Percentiles rank a stretch among this genome's conserved stretches.
phyloP scores from a whole-genome alignment of 2,888 invertebrate species.

The Idaea dimidiata region DNA sequence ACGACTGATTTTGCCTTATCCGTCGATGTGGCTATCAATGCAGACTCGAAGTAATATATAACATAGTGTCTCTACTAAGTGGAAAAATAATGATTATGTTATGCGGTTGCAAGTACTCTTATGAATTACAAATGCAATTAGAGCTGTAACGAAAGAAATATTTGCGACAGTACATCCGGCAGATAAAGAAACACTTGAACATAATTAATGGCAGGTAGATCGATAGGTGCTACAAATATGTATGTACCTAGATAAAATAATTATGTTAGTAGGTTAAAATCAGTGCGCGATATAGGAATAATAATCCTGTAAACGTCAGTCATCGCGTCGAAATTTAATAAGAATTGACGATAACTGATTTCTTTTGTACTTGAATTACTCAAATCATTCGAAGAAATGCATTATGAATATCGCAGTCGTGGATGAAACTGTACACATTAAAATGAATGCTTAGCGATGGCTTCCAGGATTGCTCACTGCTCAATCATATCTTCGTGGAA shows the following conservation, averaged over 20 bases:
- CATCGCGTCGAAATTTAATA: slow-evolving; percentile 19
- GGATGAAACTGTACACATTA: slow-evolving; percentile 56
- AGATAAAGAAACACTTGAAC: slow-evolving; percentile 1
- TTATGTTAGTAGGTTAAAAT: background rate
- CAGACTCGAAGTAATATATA: background rate
- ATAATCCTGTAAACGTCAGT: slow-evolving; percentile 9
- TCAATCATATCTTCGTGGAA: slow-evolving; percentile 18
- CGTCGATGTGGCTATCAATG: slow-evolving; percentile 22
- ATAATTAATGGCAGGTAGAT: background rate
- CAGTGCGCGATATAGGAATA: background rate
- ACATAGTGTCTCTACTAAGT: background rate
- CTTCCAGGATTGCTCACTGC: slow-evolving; percentile 58
- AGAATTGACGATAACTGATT: slow-evolving; percentile 34
- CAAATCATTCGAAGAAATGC: slow-evolving; percentile 57
- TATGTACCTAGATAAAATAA: background rate
- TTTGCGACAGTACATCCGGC: slow-evolving; percentile 4
- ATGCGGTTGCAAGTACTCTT: slow-evolving; percentile 30
- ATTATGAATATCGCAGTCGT: slow-evolving; percentile 45
- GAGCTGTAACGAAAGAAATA: slow-evolving; percentile 20
- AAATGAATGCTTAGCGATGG: slow-evolving; percentile 65
- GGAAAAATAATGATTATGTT: slow-evolving; percentile 10
- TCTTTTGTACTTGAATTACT: slow-evolving; percentile 51
- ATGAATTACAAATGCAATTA: slow-evolving; percentile 61
- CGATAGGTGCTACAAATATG: background rate
- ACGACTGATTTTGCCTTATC: slow-evolving; percentile 31